These are phyloP conservation scores for Toxotes jaculatrix DNA, from an alignment of 2,113 vertebrate genomes.

Conservation along the genomic window DNA sequence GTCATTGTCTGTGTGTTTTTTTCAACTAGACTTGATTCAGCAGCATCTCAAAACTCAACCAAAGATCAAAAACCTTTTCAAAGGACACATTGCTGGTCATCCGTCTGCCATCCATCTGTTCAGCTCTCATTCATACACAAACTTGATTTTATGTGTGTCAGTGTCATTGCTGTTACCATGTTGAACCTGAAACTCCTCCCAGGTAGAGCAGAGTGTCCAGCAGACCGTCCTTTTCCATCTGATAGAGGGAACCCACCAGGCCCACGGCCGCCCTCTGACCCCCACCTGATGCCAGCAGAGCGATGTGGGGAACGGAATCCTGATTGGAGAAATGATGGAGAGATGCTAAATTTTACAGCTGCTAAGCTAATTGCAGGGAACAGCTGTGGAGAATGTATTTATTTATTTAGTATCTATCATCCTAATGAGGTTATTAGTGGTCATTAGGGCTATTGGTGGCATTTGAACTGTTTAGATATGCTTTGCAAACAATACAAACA, in stretches of 20 bases:
- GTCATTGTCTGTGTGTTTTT: no score
- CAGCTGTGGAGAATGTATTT: not conserved
- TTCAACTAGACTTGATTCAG: no score
- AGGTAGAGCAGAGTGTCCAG: slow-evolving; percentile 80
- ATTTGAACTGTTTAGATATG: not conserved
- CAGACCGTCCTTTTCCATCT: slow-evolving; percentile 69
- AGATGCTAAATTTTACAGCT: not conserved
- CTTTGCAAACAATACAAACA: no score
- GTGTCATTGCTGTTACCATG: slow-evolving; percentile 66
- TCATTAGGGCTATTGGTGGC: no score
- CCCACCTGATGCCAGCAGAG: slow-evolving; percentile 80
- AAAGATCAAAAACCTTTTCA: not conserved
- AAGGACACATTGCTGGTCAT: not conserved
- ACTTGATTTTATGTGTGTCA: no score
- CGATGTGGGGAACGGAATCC: slow-evolving; percentile 72
- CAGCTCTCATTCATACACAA: not conserved
- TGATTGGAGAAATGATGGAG: slow-evolving; percentile 22
- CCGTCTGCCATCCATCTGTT: not conserved
- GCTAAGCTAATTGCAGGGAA: not conserved
- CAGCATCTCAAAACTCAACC: no score
- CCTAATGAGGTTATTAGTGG: no score
- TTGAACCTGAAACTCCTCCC: slow-evolving; percentile 81
- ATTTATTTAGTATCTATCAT: not conserved
- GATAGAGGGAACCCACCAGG: slow-evolving; percentile 72
- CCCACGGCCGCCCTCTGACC: slow-evolving; percentile 78